Conservation (phyloP, 1,140 invertebrate species). For the Riptortus pedestris region DNA sequence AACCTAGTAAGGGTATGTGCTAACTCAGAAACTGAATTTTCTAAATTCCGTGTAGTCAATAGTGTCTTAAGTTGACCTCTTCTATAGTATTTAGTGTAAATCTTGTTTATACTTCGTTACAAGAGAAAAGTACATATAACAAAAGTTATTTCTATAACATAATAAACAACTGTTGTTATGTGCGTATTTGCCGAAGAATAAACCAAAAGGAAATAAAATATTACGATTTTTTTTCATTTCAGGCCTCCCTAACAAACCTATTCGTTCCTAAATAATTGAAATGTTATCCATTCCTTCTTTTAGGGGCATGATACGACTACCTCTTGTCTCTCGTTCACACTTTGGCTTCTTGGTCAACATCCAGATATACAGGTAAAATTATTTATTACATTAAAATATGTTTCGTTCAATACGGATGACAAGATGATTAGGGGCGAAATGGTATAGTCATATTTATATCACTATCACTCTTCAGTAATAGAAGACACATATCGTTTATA, state of each 20-base stretch:
- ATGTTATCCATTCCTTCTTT: neutral
- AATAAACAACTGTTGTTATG: no score
- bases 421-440: no score
- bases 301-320: neutral
- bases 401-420: no score
- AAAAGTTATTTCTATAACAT: no score
- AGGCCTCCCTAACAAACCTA: neutral
- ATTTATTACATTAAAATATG: no score
- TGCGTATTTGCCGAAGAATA: neutral
- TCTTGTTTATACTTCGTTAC: no score
- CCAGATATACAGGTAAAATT: conserved; percentile 7
- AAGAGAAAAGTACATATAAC: no score
- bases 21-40: neutral
- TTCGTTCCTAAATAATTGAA: neutral
- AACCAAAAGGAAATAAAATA: neutral
- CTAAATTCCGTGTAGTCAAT: neutral
- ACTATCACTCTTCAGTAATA: no score
- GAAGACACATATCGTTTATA: no score
- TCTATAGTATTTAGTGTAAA: no score
- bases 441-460: no score
- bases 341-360: neutral
- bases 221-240: neutral
- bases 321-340: neutral
- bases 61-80: neutral
- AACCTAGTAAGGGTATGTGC: no score